A percentile compares a stretch with the other conserved stretches of the same genome.
phyloP scores from a whole-genome alignment of 2,797 vertebrate genomes.

The Anguilla anguilla region DNA sequence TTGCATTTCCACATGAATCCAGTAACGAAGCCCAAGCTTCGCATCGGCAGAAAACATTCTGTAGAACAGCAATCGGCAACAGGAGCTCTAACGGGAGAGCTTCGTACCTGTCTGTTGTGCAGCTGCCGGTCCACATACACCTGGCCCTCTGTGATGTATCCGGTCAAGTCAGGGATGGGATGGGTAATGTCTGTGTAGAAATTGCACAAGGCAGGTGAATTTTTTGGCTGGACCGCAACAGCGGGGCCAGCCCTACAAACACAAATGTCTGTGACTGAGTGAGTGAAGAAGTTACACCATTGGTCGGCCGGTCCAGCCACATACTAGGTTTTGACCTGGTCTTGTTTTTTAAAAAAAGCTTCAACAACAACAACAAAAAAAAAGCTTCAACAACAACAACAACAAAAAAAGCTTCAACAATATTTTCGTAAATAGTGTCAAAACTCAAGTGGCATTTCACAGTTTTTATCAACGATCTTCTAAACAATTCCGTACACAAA shows the following conservation, averaged over 20 bases:
- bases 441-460: background rate
- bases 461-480: background rate
- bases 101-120: constrained; percentile 81
- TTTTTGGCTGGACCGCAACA: too few species aligned
- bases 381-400: too few species aligned
- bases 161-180: constrained; percentile 82
- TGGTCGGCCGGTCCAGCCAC: too few species aligned
- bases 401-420: too few species aligned
- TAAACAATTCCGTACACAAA: background rate
- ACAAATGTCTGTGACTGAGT: too few species aligned
- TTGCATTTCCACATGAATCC: background rate
- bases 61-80: background rate
- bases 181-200: constrained; percentile 79
- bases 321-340: too few species aligned
- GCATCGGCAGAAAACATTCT: background rate
- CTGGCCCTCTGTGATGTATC: constrained; percentile 83
- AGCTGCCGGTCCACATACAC: constrained; percentile 82
- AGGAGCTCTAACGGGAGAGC: background rate
- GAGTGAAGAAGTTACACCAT: too few species aligned
- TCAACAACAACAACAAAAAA: too few species aligned
- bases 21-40: background rate
- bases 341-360: too few species aligned
- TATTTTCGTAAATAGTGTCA: background rate
- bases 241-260: too few species aligned
- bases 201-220: constrained; percentile 19